Evolutionary conservation across 2,888 invertebrate genomes (phyloP), one percentile per base, ranked within the genome.

Genomic region (Tethea ocularis): DNA sequence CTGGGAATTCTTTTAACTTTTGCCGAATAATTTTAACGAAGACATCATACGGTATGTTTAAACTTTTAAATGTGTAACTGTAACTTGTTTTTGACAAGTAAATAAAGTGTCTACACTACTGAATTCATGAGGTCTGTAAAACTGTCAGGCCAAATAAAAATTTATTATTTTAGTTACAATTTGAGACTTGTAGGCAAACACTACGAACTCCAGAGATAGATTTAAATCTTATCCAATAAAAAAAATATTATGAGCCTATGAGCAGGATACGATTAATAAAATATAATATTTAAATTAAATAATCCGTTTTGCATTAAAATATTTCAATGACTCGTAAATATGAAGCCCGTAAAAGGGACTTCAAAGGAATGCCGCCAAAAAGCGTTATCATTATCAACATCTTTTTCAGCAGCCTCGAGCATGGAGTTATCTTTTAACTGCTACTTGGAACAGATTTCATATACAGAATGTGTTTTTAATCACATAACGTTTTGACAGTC

Each of bases 11-110:
- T 62, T 66, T 64, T 59, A 59, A 63, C 54, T 60, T 64, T 60
- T 67, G 61, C 61, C 38, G 41, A 57, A 62, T 74, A 65, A 77
- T 77, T 72, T 78, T 75, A 78, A 78, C 70, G 72, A 77, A 78
- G 72, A 75, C 73, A 68, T 77, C 64, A 61, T n/a, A 33, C 52
- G 13, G 51, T 52, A 46, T 26, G 24, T 20, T 33, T 33, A 11
- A 54, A 22, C 54, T 20, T 33, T 20, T 1, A 20, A 20, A 54
- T 54, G 29, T 11, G 20, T 53, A 11, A 36, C 33, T 53, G 20
- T 33, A 33, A 54, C 54, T 54, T 11, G 20, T 22, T 24, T 5
- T 26, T 33, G 54, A 53, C 17, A 22, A 20, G 54, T 54, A 54
- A 33, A 33, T 33, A 33, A 33, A 33, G 33, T 8, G 11, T 10